Evolutionary conservation across 2,113 vertebrate genomes (phyloP).

Genomic region (Puma concolor): DNA sequence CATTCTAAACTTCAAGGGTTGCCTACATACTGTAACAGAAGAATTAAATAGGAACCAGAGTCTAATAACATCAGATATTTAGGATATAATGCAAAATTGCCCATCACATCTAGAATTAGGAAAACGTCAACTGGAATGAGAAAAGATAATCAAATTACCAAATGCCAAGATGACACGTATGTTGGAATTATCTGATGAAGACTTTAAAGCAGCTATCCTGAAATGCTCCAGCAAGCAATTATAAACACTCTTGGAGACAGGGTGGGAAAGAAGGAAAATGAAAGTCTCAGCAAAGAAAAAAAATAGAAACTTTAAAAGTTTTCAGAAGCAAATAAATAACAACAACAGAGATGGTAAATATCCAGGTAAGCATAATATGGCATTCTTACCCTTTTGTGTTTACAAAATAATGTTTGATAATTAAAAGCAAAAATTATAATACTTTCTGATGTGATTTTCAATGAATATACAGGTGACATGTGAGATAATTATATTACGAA

Average conservation of each 20-base stretch:
- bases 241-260: not conserved
- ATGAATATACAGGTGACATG: not conserved
- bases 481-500: not conserved
- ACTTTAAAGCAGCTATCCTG: not conserved
- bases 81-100: not conserved
- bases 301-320: not conserved
- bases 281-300: not conserved
- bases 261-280: not conserved
- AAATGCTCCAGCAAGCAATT: not conserved
- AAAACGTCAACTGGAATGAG: not conserved
- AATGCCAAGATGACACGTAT: not conserved
- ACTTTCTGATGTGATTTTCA: not conserved
- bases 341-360: not conserved
- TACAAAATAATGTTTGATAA: not conserved
- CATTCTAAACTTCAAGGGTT: not conserved
- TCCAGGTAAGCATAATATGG: not conserved
- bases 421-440: not conserved
- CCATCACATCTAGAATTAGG: not conserved
- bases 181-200: not conserved
- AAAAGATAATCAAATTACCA: not conserved
- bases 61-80: not conserved
- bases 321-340: not conserved
- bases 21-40: not conserved
- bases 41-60: not conserved
- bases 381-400: not conserved